Base-by-base conservation (phyloP, 2,113 vertebrate species). In the Sinocyclocheilus rhinocerous region DNA sequence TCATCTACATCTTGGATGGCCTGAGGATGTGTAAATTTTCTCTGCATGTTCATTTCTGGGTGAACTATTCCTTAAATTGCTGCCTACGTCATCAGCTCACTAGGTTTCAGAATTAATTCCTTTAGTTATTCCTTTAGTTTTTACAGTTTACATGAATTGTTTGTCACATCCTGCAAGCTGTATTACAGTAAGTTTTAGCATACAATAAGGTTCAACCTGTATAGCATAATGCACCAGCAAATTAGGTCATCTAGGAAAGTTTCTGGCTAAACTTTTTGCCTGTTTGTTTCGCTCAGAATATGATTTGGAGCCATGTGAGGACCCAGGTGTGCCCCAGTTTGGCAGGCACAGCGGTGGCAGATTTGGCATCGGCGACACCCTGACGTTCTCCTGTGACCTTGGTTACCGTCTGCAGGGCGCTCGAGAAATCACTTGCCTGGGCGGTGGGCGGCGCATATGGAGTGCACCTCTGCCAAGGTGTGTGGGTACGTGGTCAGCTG, bases 381-480 rank as follows among this genome's bases (percentile, higher is more conserved):
- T 95, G 76, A 63, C 59, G 0, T 95, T 94, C 87, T 86, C 86
- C 81, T 95, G 95, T 90, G 93, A 94, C 83, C 91, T 90, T 0
- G 95, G 95, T 9, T 95, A 95, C 84, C 94, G 95, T 20, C 93
- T 95, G 26, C 94, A 95, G 91, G 95, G 95, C 87, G 88, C 91
- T 0, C 90, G 22, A 83, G 91, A 93, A 90, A 90, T 95, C 1
- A 85, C 89, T 13, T 95, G 95, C 90, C 89, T 95, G 92, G 95
- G 95, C 83, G 95, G 95, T 84, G 94, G 95, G 83, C 93, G 95
- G 63, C 93, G 92, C 57, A 94, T 95, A 88, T 95, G 95, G 95
- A 95, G 94, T 76, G 93, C 95, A 92, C 93, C 95, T 93, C 94
- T 95, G 93, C 95, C 95, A 94, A 95, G 95, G 94, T 95, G 95